Percentiles rank a stretch among this genome's conserved stretches.
Evolutionary conservation across 2,888 invertebrate genomes (phyloP).

Genomic region (Xestia sexstrigata): DNA sequence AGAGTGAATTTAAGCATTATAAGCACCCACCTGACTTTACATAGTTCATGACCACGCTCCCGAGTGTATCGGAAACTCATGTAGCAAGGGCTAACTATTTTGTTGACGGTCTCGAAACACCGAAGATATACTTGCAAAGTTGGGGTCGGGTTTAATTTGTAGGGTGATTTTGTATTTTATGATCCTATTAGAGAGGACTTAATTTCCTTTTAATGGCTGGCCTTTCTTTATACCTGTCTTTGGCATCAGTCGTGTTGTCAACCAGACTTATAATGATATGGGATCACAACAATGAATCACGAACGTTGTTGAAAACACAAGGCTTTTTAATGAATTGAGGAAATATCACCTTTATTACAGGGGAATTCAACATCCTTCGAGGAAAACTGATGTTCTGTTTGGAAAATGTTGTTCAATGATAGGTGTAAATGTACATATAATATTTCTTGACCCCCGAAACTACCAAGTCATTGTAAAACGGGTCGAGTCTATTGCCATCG

Average conservation of each 20-base stretch:
- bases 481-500: neutral
- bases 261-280: no score
- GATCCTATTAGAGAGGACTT: neutral
- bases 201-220: neutral
- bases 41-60: neutral
- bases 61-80: conserved; percentile 43
- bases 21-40: conserved; percentile 15
- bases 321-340: neutral
- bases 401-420: neutral
- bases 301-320: neutral
- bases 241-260: neutral
- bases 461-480: neutral
- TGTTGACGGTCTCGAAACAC: conserved; percentile 19
- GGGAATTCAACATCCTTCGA: no score
- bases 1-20: conserved; percentile 5
- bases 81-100: conserved; percentile 16
- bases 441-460: neutral
- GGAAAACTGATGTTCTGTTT: neutral
- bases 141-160: neutral
- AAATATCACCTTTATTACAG: no score
- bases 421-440: neutral
- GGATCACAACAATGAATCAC: neutral
- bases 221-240: neutral
- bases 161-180: conserved; percentile 1
- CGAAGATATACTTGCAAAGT: neutral